phyloP scores from a whole-genome alignment of 2,888 invertebrate genomes.

The Odiellus spinosus region DNA sequence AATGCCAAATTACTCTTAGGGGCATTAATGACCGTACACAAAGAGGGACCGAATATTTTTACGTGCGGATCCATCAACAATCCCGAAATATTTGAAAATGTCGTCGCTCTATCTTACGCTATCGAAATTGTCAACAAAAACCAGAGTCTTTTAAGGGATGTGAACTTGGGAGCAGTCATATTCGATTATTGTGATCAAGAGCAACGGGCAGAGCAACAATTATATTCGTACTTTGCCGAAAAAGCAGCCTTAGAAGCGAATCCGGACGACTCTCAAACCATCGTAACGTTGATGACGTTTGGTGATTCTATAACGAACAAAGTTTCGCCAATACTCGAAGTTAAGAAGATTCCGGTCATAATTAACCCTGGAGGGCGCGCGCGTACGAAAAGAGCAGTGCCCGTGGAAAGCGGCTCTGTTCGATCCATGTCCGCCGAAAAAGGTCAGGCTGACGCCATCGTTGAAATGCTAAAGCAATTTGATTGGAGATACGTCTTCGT shows the following conservation, averaged over 20 bases:
- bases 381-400: conserved; percentile 23
- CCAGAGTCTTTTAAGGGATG: conserved; percentile 7
- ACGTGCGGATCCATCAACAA: conserved; percentile 29
- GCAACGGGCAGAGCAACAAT: conserved; percentile 27
- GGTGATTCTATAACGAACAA: conserved; percentile 26
- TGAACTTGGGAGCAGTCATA: conserved; percentile 25
- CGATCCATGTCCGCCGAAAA: conserved; percentile 1
- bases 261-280: conserved; percentile 16
- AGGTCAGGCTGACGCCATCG: conserved; percentile 22
- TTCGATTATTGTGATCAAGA: conserved; percentile 29
- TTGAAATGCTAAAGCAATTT: conserved; percentile 16
- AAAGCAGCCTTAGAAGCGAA: conserved; percentile 16
- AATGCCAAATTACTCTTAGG: conserved; percentile 22
- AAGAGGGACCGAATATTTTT: conserved; percentile 23
- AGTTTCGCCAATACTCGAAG: conserved; percentile 26
- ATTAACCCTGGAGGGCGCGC: conserved; percentile 21
- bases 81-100: conserved; percentile 26
- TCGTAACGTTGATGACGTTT: conserved; percentile 27
- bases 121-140: conserved; percentile 29
- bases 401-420: conserved; percentile 26
- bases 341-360: conserved; percentile 26
- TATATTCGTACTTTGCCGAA: conserved; percentile 29
- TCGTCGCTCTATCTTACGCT: conserved; percentile 32
- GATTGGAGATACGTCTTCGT: conserved; percentile 28
- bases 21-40: conserved; percentile 22